Percentiles rank a stretch among this genome's conserved stretches.
These are phyloP conservation scores for Papilio machaon DNA, from an alignment of 1,140 invertebrate species.

Conservation along the genomic window DNA sequence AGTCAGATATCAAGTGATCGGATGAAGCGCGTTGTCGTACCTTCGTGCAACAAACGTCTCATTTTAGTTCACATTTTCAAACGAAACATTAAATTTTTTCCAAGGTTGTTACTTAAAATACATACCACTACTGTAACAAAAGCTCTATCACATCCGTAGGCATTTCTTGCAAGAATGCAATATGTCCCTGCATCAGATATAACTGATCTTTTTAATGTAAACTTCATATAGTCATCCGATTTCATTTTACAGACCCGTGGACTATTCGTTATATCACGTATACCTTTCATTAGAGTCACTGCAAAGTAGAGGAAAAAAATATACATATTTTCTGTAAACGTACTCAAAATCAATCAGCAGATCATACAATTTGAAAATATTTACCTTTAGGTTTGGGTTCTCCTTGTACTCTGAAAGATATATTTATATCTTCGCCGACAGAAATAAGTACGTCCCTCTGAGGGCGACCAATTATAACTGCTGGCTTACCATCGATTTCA, in stretches of 20 bases:
- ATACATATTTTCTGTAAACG: background rate
- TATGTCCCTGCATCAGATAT: conserved; percentile 96
- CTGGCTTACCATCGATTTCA: conserved; percentile 86
- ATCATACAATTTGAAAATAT: background rate
- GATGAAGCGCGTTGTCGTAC: conserved; percentile 86
- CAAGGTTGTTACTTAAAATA: conserved; percentile 36
- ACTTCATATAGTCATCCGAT: conserved; percentile 91
- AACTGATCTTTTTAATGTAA: conserved; percentile 93
- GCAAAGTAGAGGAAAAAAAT: conserved; percentile 52
- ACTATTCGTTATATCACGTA: conserved; percentile 90
- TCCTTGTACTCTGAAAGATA: conserved; percentile 90
- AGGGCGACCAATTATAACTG: conserved; percentile 89
- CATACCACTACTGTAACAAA: conserved; percentile 92
- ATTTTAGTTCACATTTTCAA: background rate
- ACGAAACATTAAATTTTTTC: conserved; percentile 19
- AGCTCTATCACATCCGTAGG: conserved; percentile 92
- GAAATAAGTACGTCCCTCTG: conserved; percentile 88
- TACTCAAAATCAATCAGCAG: background rate
- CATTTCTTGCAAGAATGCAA: conserved; percentile 95
- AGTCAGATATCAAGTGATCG: conserved; percentile 84
- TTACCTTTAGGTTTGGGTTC: conserved; percentile 92
- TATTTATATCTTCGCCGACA: conserved; percentile 89
- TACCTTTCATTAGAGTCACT: conserved; percentile 94
- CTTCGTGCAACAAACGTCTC: conserved; percentile 63
- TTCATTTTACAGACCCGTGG: conserved; percentile 90